Evolutionary conservation across 2,797 vertebrate genomes (phyloP), one percentile per base, ranked within the genome.

Genomic region (Pantherophis vulpinus): DNA sequence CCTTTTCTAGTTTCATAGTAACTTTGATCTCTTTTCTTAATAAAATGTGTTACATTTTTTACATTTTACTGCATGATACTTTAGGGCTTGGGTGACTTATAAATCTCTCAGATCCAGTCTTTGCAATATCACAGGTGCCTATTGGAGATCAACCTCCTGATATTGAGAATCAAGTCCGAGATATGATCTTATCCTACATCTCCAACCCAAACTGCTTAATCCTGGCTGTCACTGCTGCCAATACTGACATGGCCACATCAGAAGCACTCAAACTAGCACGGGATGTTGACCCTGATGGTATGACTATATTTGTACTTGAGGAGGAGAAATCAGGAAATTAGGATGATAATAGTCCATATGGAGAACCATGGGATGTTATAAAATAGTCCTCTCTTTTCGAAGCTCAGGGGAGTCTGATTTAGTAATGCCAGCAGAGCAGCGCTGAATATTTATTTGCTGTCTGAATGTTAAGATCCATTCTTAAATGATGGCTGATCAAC

Each of bases 131-230:
- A 92, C 96, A 99, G 98, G 98, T 99, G 95, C 98, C 99, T n/a
- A 98, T 99, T 74, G 98, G 99, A 56, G 98, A 99, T 95, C 98
- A 99, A 96, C 98, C 99, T 92, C 97, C 98, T 88, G 98, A 99
- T 96, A 99, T 99, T 1, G 99, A 99, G 95, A 95, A 97, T 89
- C 99, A 99, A 97, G 98, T 99, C 93, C 98, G 98, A 96, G 98
- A 98, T 94, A 99, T 99, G 98, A 98, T 99, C 94, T 95, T 98
- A 96, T 98, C 98, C 94, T 99, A 99, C 96, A 99, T 98, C 95
- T 98, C 98, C 42, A 98, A 98, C 94, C 98, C 98, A 95, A 99
- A 98, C 97, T 98, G 98, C 89, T 97, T 99, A 91, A 98, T 99
- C 95, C 98, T 99, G 47, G 97, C 98, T 0, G 98, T 99, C 92